phyloP scores from a whole-genome alignment of 2,113 vertebrate species.

The Chamaea fasciata region DNA sequence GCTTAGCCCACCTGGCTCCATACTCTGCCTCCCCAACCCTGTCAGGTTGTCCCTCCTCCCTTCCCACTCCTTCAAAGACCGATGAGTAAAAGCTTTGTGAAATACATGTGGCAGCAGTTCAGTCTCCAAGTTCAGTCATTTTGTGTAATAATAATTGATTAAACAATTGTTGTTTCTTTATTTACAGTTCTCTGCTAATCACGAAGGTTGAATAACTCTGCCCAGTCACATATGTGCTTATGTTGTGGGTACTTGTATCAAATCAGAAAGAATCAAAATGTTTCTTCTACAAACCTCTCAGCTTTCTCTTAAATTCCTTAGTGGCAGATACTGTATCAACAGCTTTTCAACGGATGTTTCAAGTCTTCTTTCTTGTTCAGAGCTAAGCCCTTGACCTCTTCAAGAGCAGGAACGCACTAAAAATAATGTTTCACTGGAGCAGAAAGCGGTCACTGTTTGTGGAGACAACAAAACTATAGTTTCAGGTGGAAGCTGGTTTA shows the following conservation, averaged over 20 bases:
- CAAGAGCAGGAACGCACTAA: background rate
- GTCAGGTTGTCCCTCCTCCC: background rate
- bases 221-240: background rate
- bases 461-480: background rate
- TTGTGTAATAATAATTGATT: background rate
- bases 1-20: background rate
- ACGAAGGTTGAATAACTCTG: background rate
- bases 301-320: background rate
- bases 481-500: background rate
- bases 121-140: background rate
- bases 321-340: background rate
- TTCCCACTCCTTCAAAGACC: fast-evolving
- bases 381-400: background rate
- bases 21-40: fast-evolving
- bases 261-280: background rate
- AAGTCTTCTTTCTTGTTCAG: background rate
- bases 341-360: background rate
- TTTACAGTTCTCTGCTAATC: background rate
- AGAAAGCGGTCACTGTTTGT: background rate
- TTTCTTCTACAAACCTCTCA: background rate
- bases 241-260: background rate
- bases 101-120: background rate
- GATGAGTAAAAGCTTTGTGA: background rate
- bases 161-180: background rate
- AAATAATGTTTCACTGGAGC: background rate